Conservation (phyloP, 2,797 vertebrate species). For the Linurgus olivaceus region DNA sequence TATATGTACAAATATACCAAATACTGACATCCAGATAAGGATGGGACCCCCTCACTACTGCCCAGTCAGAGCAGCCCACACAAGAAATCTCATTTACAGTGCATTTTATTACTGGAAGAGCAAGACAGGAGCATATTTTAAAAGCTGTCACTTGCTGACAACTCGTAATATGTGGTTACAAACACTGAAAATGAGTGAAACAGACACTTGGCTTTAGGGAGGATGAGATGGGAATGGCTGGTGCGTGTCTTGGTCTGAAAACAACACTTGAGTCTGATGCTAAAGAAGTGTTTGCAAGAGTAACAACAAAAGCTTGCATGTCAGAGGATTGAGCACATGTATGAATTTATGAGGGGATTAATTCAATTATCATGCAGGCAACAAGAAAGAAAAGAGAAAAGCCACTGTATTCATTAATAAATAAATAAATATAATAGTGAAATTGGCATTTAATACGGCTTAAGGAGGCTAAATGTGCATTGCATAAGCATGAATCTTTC, state of each 20-base stretch:
- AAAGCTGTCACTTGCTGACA: not conserved
- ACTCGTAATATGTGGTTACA: not conserved
- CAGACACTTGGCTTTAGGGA: not conserved
- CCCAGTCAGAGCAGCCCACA: not conserved
- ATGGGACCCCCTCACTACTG: not conserved
- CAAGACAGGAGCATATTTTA: not conserved
- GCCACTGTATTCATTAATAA: not conserved
- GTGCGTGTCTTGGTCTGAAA: not conserved
- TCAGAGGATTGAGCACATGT: not conserved
- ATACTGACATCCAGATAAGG: not conserved
- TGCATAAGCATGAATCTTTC: not conserved
- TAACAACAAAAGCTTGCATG: not conserved
- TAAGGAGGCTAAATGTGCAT: not conserved
- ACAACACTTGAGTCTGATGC: not conserved
- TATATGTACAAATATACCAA: not conserved
- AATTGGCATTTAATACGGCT: not conserved
- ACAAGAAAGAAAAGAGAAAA: not conserved
- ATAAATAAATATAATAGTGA: not conserved
- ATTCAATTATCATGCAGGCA: not conserved
- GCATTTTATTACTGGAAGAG: not conserved
- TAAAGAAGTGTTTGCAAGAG: not conserved
- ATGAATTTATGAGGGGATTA: not conserved
- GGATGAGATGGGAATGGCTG: not conserved
- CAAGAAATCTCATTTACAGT: not conserved
- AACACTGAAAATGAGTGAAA: not conserved